These are phyloP conservation scores for Drosophila kohkoa DNA, from an alignment of 1,140 invertebrate species.

Conservation along the genomic window DNA sequence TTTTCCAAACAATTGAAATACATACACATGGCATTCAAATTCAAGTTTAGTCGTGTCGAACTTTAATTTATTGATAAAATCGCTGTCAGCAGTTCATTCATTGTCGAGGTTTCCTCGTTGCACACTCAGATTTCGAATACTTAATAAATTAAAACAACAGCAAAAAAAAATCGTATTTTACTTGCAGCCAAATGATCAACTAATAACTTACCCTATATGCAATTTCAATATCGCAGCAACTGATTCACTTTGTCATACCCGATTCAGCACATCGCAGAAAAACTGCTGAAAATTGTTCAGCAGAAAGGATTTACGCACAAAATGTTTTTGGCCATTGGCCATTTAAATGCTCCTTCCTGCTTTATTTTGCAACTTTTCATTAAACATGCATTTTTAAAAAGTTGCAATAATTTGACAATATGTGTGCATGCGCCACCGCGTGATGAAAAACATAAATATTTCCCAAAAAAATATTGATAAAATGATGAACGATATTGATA, in stretches of 20 bases:
- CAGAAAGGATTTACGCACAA: slow-evolving; percentile 32
- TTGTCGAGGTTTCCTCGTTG: not conserved
- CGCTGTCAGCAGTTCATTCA: not conserved
- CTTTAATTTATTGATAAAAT: slow-evolving; percentile 9
- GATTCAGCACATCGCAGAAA: slow-evolving; percentile 2
- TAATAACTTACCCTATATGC: not conserved
- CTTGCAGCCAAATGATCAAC: not conserved
- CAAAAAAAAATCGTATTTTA: not conserved
- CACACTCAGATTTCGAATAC: not conserved
- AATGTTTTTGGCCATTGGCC: slow-evolving; percentile 15
- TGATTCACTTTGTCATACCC: not conserved
- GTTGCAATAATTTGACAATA: slow-evolving; percentile 47
- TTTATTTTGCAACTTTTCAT: slow-evolving; percentile 26
- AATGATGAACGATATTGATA: slow-evolving; percentile 23
- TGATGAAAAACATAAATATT: slow-evolving; percentile 7
- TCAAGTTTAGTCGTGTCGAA: not conserved
- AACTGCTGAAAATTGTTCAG: not conserved
- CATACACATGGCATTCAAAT: not conserved
- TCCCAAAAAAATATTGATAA: slow-evolving; percentile 34
- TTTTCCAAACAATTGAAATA: slow-evolving; percentile 9
- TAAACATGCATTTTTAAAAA: slow-evolving; percentile 46
- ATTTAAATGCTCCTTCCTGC: slow-evolving; percentile 11
- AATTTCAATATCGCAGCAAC: not conserved
- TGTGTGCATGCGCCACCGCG: slow-evolving; percentile 4
- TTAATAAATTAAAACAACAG: not conserved